phyloP scores from a whole-genome alignment of 2,113 vertebrate genomes.

The Phalacrocorax pelagicus region DNA sequence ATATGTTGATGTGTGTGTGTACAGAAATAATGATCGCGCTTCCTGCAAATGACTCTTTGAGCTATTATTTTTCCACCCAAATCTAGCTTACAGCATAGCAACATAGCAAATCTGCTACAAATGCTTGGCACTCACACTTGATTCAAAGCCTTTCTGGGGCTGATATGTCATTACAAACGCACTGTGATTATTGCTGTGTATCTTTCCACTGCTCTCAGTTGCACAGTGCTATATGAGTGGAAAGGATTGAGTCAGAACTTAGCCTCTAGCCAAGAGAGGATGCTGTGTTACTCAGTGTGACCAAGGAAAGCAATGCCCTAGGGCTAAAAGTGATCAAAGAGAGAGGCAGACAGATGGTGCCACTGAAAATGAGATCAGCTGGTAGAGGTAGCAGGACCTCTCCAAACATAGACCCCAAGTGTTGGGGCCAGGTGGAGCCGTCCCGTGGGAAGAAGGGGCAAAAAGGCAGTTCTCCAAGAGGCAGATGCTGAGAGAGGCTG shows the following conservation, averaged over 20 bases:
- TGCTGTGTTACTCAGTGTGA: neutral
- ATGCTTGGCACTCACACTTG: neutral
- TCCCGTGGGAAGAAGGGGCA: neutral
- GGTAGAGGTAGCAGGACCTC: neutral
- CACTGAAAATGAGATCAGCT: slow-evolving; percentile 9
- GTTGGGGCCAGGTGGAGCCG: neutral
- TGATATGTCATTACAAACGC: neutral
- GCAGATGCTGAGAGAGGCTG: neutral
- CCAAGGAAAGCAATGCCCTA: neutral
- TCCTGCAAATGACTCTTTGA: neutral
- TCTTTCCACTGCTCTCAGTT: slow-evolving; percentile 3
- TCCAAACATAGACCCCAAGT: neutral
- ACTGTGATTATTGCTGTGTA: slow-evolving; percentile 18
- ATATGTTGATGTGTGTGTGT: neutral
- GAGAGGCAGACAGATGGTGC: slow-evolving; percentile 36
- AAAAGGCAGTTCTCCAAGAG: neutral
- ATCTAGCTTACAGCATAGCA: neutral
- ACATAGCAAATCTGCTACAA: neutral
- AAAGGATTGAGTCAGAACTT: slow-evolving; percentile 36
- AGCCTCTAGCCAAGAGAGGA: slow-evolving; percentile 33
- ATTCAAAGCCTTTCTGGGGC: slow-evolving; percentile 4
- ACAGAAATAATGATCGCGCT: neutral
- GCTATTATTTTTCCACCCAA: neutral
- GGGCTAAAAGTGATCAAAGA: neutral
- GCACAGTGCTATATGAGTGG: neutral